Evolutionary conservation across 2,113 vertebrate species (phyloP), one percentile per base, ranked within the genome.

Genomic region (Cavia aperea): DNA sequence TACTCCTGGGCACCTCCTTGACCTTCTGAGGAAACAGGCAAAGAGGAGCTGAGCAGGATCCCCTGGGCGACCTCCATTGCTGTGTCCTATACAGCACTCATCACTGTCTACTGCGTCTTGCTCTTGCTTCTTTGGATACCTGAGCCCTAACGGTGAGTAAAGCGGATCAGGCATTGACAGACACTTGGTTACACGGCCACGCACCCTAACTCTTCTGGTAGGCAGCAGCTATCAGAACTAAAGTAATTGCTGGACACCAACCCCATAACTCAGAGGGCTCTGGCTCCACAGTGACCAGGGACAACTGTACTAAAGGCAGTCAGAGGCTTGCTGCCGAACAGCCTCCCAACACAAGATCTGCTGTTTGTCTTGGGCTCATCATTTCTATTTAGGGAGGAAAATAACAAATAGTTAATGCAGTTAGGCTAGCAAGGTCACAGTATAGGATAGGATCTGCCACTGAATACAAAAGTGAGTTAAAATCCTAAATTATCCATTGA

Each of bases 231-330:
- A 16, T 0, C 6, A 49, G 79, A 72, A 77, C 16, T 31, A 23
- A 54, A 49, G n/a, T 9, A 12, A 8, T 18, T 73, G 83, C 39
- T 3, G 18, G 39, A 8, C 24, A 7, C 86, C 10, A 43, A 46
- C 10, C 29, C 39, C 24, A 7, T 15, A 8, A 54, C 16, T 85
- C 29, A 18, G 4, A 43, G 43, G 33, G 46, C 36, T 39, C 56
- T 1, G 1, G 18, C 4, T 93, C 62, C 5, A 4, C 70, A 5
- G 1, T 1, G 8, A 56, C 5, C 1, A 19, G 18, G 3, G 63
- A 14, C n/a, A 23, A 23, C 13, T 65, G 54, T 36, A 62, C n/a
- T 0, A 14, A 51, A 83, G 70, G 24, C 11, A 36, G 81, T 2
- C 51, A 86, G 46, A 13, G 46, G 16, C 13, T 1, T 0, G 12